These are phyloP conservation scores for Liopterus haemorrhoidalis DNA, from an alignment of 2,888 invertebrate genomes.

Conservation along the genomic window DNA sequence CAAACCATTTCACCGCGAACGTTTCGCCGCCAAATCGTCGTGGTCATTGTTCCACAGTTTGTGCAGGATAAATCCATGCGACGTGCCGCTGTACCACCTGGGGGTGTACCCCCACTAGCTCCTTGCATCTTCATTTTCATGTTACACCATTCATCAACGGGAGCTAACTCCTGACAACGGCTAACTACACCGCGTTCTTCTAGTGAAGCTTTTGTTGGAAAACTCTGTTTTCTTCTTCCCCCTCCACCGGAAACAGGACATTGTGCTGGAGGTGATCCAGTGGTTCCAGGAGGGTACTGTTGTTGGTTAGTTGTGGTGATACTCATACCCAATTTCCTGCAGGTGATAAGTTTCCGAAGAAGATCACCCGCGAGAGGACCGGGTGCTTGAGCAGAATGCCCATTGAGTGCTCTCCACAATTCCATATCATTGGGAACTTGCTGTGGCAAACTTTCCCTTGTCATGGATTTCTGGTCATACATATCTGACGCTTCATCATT, in stretches of 20 bases:
- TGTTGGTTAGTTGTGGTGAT: background rate
- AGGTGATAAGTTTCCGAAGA: conserved; percentile 68
- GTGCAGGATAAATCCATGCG: conserved; percentile 86
- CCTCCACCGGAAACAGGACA: conserved; percentile 37
- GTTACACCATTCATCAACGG: conserved; percentile 31
- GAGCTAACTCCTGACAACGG: conserved; percentile 29
- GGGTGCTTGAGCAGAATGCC: conserved; percentile 41
- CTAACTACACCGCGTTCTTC: conserved; percentile 41
- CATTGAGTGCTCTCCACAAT: conserved; percentile 55
- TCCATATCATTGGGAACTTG: conserved; percentile 41
- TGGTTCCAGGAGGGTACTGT: conserved; percentile 43
- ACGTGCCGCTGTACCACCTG: conserved; percentile 40
- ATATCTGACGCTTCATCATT: conserved; percentile 5
- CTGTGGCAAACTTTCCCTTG: conserved; percentile 40
- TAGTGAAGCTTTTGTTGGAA: conserved; percentile 60
- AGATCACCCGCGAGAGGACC: conserved; percentile 58
- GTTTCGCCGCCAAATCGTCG: conserved; percentile 96
- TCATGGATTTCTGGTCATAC: conserved; percentile 41
- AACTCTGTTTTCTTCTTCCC: conserved; percentile 66
- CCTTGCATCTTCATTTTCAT: too few relatives aligned
- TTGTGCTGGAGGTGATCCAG: conserved; percentile 49
- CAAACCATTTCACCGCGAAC: conserved; percentile 97
- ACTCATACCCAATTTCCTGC: conserved; percentile 62
- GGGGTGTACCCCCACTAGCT: too few relatives aligned
- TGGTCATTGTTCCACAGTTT: conserved; percentile 95